Percentiles rank a stretch among this genome's conserved stretches.
These are phyloP conservation scores for Alouatta caraya DNA, from an alignment of 2,797 vertebrate genomes.

Conservation along the genomic window DNA sequence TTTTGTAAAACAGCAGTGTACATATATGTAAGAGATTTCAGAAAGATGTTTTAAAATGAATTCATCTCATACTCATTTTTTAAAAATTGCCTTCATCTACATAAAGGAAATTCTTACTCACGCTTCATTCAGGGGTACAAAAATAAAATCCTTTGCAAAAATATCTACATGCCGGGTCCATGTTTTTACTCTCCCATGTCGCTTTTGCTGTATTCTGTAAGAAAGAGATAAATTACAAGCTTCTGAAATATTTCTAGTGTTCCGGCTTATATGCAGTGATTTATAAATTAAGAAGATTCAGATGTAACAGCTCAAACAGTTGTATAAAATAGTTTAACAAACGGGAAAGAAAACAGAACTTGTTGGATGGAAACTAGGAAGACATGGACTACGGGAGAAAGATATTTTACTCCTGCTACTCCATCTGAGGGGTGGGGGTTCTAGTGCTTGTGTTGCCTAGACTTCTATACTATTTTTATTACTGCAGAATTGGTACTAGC, in stretches of 20 bases:
- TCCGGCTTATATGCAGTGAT: neutral
- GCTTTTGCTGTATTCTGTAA: slow-evolving; percentile 93
- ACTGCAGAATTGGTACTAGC: neutral
- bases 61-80: neutral
- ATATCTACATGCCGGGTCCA: slow-evolving; percentile 99
- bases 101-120: slow-evolving; percentile 84
- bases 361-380: neutral
- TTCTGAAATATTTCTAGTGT: neutral
- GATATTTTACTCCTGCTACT: neutral
- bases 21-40: slow-evolving; percentile 29
- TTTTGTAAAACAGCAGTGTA: neutral
- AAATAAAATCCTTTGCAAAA: slow-evolving; percentile 99
- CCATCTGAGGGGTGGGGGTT: neutral
- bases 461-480: slow-evolving; percentile 4
- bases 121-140: slow-evolving; percentile 99
- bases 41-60: slow-evolving; percentile 43
- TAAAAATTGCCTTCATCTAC: slow-evolving; percentile 20
- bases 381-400: neutral
- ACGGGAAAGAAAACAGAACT: neutral
- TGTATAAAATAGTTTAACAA: slow-evolving; percentile 22
- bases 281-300: slow-evolving; percentile 5
- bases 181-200: slow-evolving; percentile 97
- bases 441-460: neutral
- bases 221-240: slow-evolving; percentile 52
- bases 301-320: neutral